Conservation (phyloP, 2,113 vertebrate species). For the Cebidichthys violaceus region DNA sequence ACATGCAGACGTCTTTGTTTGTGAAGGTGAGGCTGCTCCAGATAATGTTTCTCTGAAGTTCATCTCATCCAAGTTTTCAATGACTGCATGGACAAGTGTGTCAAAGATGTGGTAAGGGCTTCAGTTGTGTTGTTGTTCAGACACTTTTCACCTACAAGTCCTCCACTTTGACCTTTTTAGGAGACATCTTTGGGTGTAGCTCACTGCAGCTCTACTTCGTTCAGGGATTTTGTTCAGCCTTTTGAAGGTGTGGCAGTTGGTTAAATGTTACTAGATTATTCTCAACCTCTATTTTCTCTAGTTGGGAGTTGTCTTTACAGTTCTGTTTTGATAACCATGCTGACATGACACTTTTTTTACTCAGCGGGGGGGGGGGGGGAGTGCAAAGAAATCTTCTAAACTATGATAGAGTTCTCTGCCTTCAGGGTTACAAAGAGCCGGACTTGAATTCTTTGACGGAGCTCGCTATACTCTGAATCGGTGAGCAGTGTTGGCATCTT, state of each 20-base stretch:
- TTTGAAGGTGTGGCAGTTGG: background rate
- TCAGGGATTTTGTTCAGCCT: constrained; percentile 31
- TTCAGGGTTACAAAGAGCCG: background rate
- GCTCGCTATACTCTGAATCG: background rate
- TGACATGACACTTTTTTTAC: background rate
- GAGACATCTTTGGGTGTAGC: background rate
- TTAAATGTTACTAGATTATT: constrained; percentile 23
- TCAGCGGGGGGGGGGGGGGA: background rate
- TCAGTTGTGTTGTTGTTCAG: constrained; percentile 1
- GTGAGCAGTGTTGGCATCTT: background rate
- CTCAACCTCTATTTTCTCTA: background rate
- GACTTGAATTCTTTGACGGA: background rate
- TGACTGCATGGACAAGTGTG: background rate
- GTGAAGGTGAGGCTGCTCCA: background rate
- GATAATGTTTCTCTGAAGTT: background rate
- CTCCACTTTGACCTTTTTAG: background rate
- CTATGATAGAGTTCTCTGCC: background rate
- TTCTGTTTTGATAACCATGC: constrained; percentile 1
- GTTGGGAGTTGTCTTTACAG: background rate
- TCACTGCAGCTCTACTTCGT: background rate
- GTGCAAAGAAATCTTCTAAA: background rate
- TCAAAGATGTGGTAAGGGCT: background rate
- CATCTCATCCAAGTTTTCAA: background rate
- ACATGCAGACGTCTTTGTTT: background rate
- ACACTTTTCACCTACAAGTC: constrained; percentile 73